Evolutionary conservation across 2,113 vertebrate species (phyloP), one percentile per base, ranked within the genome.

Genomic region (Macroglossus sobrinus): DNA sequence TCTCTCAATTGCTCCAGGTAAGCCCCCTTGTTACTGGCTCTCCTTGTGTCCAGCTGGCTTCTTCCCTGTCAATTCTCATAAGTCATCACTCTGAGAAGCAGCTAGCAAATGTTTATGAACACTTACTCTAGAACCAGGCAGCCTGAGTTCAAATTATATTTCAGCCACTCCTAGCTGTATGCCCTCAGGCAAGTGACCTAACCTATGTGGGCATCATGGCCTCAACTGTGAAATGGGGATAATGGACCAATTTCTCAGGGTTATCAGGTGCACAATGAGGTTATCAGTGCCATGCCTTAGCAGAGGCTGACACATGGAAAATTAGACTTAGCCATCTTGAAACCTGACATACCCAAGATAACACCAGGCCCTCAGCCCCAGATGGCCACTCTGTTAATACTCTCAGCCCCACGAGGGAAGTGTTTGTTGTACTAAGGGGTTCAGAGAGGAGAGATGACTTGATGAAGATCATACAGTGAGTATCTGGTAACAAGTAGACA

Each of bases 401-500:
- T 28, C 74, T 66, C 26, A 14, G 38, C 45, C 55, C 50, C 38
- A 57, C 0, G 5, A 63, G 21, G 74, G 24, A 40, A 45, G 38
- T 13, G 24, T 50, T 64, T 76, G 43, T 4, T 43, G 38, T 18
- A 53, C 7, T 22, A 3, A 22, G 12, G 9, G 4, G 33, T 30
- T 50, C 12, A 5, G 26, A 50, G 47, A 43, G 11, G 38, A 38
- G 35, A 19, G 21, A 19, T 1, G 5, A 7, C 55, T 11, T 45
- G 35, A 80, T 7, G 13, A 16, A 30, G 5, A 69, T 15, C 88
- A 35, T 28, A 47, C 0, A 18, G 80, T 14, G 16, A 1, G 35
- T 0, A 2, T 47, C 45, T 53, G 22, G 74, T 7, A 6, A 15
- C 30, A 14, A 13, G 2, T 5, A 43, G 45, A 35, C 28, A 1